A percentile compares a stretch with the other conserved stretches of the same genome.
phyloP scores from a whole-genome alignment of 2,888 invertebrate genomes.

The Isoperla grammatica region DNA sequence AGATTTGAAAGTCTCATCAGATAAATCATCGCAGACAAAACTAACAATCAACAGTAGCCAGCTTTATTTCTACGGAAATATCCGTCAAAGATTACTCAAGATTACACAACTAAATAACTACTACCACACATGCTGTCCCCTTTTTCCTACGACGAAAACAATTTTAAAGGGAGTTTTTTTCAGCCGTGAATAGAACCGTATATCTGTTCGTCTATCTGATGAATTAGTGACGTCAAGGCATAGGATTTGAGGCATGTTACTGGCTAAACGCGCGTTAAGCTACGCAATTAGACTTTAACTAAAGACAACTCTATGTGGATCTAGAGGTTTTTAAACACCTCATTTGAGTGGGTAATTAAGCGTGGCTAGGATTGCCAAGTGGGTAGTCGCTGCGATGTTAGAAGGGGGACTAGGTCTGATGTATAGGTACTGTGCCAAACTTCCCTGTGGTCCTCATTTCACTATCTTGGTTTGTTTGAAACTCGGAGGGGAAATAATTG shows the following conservation, averaged over 20 bases:
- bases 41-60: slow-evolving; percentile 5
- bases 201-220: slow-evolving; percentile 10
- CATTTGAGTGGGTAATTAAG: slow-evolving; percentile 11
- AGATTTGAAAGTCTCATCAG: too few species aligned
- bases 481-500: too few species aligned
- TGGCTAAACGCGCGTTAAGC: slow-evolving; percentile 20
- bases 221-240: slow-evolving; percentile 14
- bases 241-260: slow-evolving; percentile 19
- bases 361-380: slow-evolving; percentile 6
- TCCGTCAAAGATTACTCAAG: not conserved
- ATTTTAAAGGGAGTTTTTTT: slow-evolving; percentile 9
- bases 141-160: not conserved
- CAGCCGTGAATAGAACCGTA: not conserved
- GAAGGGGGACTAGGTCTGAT: not conserved
- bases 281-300: slow-evolving; percentile 10
- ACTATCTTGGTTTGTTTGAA: too few species aligned
- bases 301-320: slow-evolving; percentile 14
- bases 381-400: not conserved
- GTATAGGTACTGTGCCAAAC: not conserved
- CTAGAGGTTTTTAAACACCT: slow-evolving; percentile 16
- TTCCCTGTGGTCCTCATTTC: too few species aligned
- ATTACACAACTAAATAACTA: slow-evolving; percentile 13
- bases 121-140: slow-evolving; percentile 9
- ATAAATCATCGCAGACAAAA: slow-evolving; percentile 3
- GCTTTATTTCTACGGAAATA: slow-evolving; percentile 1